Conservation (phyloP, 2,888 invertebrate genomes). For the Tetragonisca angustula region DNA sequence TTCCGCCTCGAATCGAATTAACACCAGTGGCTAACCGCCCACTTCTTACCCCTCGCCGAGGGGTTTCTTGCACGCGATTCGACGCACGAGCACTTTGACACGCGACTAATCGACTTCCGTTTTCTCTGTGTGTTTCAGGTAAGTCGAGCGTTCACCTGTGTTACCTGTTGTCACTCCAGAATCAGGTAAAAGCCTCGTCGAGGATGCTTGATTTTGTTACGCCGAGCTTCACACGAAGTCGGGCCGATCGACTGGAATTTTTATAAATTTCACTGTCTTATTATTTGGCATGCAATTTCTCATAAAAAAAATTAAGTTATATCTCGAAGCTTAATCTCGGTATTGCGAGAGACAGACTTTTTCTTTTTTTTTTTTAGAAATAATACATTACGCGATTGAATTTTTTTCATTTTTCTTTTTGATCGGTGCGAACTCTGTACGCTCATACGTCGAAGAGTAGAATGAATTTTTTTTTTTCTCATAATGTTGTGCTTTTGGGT, state of each 20-base stretch:
- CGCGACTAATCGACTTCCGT: slow-evolving; percentile 17
- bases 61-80: neutral
- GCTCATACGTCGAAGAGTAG: neutral
- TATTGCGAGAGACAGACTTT: too few relatives aligned
- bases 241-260: neutral
- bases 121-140: slow-evolving; percentile 63
- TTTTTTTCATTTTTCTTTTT: neutral
- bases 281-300: neutral
- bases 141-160: slow-evolving; percentile 34
- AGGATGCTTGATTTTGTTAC: neutral
- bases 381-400: neutral
- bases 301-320: neutral
- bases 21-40: slow-evolving; percentile 2
- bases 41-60: neutral
- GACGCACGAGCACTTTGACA: neutral
- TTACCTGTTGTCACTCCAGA: neutral
- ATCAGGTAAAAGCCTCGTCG: slow-evolving; percentile 45
- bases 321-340: neutral
- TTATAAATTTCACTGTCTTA: neutral
- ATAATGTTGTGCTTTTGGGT: neutral
- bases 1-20: slow-evolving; percentile 34
- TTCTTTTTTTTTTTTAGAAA: neutral
- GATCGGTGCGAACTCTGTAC: neutral
- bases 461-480: neutral
- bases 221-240: neutral